Base-by-base conservation (phyloP, 2,888 invertebrate genomes). In the Heliconius ismenius region DNA sequence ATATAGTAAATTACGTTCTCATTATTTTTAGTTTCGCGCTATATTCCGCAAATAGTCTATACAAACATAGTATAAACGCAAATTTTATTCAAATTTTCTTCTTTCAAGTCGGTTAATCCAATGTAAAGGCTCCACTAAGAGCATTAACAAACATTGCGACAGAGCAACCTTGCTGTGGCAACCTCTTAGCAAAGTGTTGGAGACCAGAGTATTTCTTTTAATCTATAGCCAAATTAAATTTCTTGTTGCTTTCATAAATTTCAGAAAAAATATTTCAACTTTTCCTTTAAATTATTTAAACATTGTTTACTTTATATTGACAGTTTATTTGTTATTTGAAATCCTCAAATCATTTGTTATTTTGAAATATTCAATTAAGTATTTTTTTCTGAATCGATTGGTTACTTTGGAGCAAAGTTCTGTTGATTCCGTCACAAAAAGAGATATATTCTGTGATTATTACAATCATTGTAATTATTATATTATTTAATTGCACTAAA, bases 91-190 rank as follows among this genome's bases (percentile, higher is more conserved):
- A 36, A 76, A 39, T 65, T 18, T 68, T 28, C 75, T 32, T 67
- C 28, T 62, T 62, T 4, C 13, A 32, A 65, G 54, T 43, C 26
- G 24, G 39, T 63, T 39, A 76, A 72, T 72, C 72, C 43, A 75
- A 79, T 77, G 76, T 75, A 75, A 75, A 78, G 58, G 73, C 70
- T 24, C 79, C 69, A 70, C 75, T 74, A 78, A 73, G 73, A 32
- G 58, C 32, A 28, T 80, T 79, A 74, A 74, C 79, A 79, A 76
- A 77, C 28, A 68, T 80, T 80, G 76, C 79, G 26, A 74, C 75
- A 80, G 64, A 58, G 21, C 75, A 77, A 75, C 79, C 79, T 77
- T 75, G 79, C 26, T 80, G 58, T 75, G 63, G 79, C 79, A 79
- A 75, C 74, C 63, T 77, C 76, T 69, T 58, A 39, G 79, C 72